Evolutionary conservation across 2,113 vertebrate species (phyloP).

Genomic region (Sturnus vulgaris): DNA sequence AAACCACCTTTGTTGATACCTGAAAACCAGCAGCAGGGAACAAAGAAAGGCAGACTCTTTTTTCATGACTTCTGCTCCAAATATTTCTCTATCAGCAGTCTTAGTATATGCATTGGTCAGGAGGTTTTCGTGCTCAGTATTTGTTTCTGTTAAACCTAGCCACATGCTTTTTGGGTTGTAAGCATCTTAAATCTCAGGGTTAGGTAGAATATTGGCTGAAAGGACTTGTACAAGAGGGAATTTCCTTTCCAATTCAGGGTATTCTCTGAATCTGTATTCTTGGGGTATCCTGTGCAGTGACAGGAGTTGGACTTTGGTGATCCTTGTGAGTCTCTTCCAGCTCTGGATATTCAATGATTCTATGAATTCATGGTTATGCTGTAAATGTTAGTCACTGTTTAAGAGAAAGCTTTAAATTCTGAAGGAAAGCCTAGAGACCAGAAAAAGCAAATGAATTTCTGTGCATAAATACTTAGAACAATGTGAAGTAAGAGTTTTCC

Average conservation of each 20-base stretch:
- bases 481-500: background rate
- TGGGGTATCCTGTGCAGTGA: background rate
- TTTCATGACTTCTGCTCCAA: background rate
- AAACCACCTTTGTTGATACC: background rate
- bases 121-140: background rate
- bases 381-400: background rate
- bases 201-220: background rate
- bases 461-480: background rate
- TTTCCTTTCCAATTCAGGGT: background rate
- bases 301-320: background rate
- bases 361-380: background rate
- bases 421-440: background rate
- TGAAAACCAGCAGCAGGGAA: background rate
- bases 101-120: background rate
- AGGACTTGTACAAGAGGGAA: background rate
- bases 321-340: background rate
- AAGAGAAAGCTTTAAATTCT: background rate
- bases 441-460: background rate
- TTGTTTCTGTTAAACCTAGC: background rate
- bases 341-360: background rate
- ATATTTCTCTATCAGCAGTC: background rate
- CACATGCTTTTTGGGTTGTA: background rate
- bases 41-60: background rate
- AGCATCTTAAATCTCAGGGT: background rate
- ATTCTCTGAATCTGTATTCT: background rate